A percentile compares a stretch with the other conserved stretches of the same genome.
phyloP scores from a whole-genome alignment of 2,888 invertebrate species.

The Clistopyga incitator region DNA sequence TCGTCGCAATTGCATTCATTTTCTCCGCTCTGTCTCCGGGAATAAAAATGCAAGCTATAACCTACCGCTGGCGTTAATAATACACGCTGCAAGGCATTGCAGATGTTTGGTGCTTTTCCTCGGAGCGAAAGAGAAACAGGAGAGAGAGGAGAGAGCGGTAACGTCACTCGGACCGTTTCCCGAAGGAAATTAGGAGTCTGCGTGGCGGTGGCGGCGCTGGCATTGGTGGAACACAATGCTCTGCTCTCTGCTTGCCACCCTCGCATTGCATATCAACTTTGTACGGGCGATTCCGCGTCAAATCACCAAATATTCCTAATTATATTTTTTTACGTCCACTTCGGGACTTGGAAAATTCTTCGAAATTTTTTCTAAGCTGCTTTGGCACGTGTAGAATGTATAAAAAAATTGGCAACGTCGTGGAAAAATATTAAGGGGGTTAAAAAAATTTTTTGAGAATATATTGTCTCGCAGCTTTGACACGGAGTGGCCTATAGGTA shows the following conservation, averaged over 20 bases:
- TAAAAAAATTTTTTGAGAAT: too few relatives aligned
- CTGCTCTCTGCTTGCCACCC: constrained; percentile 69
- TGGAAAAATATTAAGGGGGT: too few relatives aligned
- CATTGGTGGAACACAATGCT: constrained; percentile 69
- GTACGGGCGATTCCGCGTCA: too few relatives aligned
- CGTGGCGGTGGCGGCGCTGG: constrained; percentile 60
- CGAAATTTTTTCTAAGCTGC: too few relatives aligned
- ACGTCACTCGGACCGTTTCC: constrained; percentile 82
- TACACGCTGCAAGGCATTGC: constrained; percentile 52
- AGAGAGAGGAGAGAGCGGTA: constrained; percentile 66
- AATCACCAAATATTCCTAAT: too few relatives aligned
- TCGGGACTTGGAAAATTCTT: too few relatives aligned
- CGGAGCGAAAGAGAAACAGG: constrained; percentile 7
- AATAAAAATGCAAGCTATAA: constrained; percentile 27
- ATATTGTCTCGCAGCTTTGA: too few relatives aligned
- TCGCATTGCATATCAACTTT: constrained; percentile 62
- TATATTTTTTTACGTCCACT: too few relatives aligned
- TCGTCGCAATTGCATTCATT: constrained; percentile 28
- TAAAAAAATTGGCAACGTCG: too few relatives aligned
- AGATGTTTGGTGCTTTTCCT: constrained; percentile 40
- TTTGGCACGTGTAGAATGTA: too few relatives aligned
- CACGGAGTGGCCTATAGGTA: too few relatives aligned
- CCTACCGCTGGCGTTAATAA: constrained; percentile 52
- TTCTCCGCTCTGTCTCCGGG: constrained; percentile 33
- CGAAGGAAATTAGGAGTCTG: constrained; percentile 84